Percentiles rank a stretch among this genome's conserved stretches.
Evolutionary conservation across 1,140 invertebrate genomes (phyloP).

Genomic region (Cydia fagiglandana): DNA sequence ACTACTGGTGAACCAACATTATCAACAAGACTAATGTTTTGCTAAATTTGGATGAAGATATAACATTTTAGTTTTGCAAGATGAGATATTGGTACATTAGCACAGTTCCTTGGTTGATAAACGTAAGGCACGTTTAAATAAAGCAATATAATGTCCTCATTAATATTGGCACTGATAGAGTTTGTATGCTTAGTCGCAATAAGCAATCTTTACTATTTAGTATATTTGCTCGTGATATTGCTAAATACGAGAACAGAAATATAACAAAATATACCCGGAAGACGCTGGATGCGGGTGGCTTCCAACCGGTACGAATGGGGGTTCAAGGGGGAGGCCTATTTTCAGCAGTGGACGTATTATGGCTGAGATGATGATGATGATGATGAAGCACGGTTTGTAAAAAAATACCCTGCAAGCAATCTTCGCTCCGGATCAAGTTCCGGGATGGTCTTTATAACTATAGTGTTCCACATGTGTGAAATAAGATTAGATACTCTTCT

Average conservation of each 20-base stretch:
- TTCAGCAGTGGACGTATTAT: no score
- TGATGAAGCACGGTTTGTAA: no score
- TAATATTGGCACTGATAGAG: constrained; percentile 2
- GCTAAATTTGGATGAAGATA: neutral
- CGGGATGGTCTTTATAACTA: no score
- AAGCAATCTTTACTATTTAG: neutral
- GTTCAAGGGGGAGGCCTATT: no score
- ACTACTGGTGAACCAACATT: neutral
- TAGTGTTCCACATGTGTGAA: no score
- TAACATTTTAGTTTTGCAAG: neutral
- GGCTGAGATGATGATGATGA: no score
- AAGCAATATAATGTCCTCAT: constrained; percentile 27
- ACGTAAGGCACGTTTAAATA: constrained; percentile 16
- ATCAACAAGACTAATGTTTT: neutral
- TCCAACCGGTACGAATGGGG: no score
- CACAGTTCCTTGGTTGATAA: constrained; percentile 29
- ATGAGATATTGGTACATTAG: constrained; percentile 26
- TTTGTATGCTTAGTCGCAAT: constrained; percentile 14
- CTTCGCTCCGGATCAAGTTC: no score
- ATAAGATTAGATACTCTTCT: no score
- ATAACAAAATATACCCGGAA: no score
- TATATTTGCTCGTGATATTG: neutral
- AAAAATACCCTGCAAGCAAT: no score
- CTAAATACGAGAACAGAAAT: neutral
- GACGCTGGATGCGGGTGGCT: no score